Percentiles rank a stretch among this genome's conserved stretches.
Evolutionary conservation across 2,113 vertebrate species (phyloP).

Genomic region (Ailuropoda melanoleuca): DNA sequence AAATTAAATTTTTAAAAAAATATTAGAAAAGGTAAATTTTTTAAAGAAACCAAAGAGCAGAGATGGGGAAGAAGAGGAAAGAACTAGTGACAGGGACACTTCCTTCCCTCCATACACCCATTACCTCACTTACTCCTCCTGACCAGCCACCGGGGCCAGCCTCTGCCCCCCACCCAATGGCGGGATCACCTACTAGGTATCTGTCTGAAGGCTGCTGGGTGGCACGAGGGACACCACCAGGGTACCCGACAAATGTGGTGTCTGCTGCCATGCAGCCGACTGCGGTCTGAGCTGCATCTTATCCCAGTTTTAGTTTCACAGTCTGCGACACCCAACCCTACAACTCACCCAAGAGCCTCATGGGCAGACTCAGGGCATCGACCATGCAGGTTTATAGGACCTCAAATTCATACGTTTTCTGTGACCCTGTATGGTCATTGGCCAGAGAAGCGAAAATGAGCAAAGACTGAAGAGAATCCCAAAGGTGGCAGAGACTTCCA

Average conservation of each 20-base stretch:
- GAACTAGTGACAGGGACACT: rapidly evolving
- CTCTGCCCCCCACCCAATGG: background rate
- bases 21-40: background rate
- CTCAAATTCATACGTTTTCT: background rate
- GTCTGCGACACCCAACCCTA: background rate
- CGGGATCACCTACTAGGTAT: no score
- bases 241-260: rapidly evolving
- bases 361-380: rapidly evolving
- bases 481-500: rapidly evolving
- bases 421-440: rapidly evolving
- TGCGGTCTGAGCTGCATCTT: background rate
- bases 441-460: background rate
- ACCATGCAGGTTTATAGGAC: no score
- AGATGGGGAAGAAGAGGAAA: background rate
- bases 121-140: background rate
- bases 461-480: background rate
- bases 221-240: no score
- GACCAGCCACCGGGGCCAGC: no score
- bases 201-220: background rate
- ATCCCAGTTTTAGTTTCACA: background rate
- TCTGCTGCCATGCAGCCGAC: background rate
- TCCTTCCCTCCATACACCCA: rapidly evolving
- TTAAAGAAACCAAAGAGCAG: background rate
- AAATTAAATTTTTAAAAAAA: background rate
- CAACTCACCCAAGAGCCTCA: rapidly evolving